Conservation (phyloP, 1,140 invertebrate genomes). For the Euglossa dilemma region DNA sequence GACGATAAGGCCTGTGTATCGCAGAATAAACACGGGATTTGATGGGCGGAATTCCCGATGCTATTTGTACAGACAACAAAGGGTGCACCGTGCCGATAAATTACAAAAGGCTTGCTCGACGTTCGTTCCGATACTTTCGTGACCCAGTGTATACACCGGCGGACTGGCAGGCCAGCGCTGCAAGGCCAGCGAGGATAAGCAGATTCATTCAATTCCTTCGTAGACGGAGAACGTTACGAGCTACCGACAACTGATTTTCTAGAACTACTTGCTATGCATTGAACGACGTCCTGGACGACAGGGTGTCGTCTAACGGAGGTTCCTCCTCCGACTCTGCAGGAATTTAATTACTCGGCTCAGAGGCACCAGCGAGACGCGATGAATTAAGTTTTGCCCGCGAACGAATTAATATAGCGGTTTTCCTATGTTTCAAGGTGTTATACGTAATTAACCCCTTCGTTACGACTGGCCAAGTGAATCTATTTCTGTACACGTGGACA, state of each 20-base stretch:
- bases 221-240: conserved; percentile 32
- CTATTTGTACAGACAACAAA: background rate
- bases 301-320: conserved; percentile 58
- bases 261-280: conserved; percentile 70
- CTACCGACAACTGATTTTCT: conserved; percentile 65
- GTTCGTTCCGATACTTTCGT: background rate
- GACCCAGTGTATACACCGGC: background rate
- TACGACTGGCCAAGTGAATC: background rate
- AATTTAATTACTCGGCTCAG: conserved; percentile 15
- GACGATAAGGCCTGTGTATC: too few species aligned
- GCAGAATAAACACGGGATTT: background rate
- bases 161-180: conserved; percentile 11
- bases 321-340: conserved; percentile 13
- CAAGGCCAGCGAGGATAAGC: conserved; percentile 40
- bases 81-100: background rate
- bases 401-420: conserved; percentile 1
- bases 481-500: background rate
- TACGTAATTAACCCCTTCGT: background rate
- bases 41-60: background rate
- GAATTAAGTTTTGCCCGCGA: background rate
- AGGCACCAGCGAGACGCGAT: background rate
- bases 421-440: background rate
- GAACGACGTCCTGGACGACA: conserved; percentile 53
- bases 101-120: background rate
- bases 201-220: conserved; percentile 65